These are phyloP conservation scores for Cololabis saira DNA, from an alignment of 2,113 vertebrate genomes.

Conservation along the genomic window DNA sequence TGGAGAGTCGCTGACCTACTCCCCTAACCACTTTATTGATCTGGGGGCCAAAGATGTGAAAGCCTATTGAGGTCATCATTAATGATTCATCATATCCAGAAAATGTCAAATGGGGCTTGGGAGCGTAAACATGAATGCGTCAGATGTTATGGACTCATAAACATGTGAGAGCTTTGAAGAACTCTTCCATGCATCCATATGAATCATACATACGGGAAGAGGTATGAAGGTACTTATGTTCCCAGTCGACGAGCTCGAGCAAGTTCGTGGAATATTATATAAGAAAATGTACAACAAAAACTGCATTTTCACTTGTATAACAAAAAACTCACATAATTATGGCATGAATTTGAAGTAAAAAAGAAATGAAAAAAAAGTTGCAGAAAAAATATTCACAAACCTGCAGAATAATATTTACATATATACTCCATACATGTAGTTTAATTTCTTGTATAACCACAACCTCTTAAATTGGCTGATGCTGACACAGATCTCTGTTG, in stretches of 20 bases:
- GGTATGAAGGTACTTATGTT: not conserved
- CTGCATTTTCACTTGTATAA: no score
- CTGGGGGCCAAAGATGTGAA: slow-evolving; percentile 78
- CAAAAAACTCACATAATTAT: no score
- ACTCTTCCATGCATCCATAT: slow-evolving; percentile 57
- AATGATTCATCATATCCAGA: slow-evolving; percentile 80
- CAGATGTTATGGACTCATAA: slow-evolving; percentile 75
- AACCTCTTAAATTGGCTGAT: no score
- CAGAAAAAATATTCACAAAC: no score
- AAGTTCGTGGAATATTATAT: not conserved
- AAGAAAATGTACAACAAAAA: no score
- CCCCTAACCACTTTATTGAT: slow-evolving; percentile 82
- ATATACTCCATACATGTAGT: no score
- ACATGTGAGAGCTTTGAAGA: slow-evolving; percentile 71
- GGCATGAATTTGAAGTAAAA: no score
- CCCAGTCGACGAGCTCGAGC: no score
- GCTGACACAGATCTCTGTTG: no score
- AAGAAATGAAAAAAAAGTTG: no score
- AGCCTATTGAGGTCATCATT: slow-evolving; percentile 81
- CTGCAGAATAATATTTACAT: no score
- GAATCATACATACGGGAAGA: slow-evolving; percentile 71
- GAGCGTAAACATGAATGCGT: slow-evolving; percentile 72
- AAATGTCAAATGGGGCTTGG: slow-evolving; percentile 78
- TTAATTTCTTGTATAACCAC: no score
- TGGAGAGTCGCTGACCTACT: slow-evolving; percentile 77